Conservation (phyloP, 2,797 vertebrate species). For the Bucorvus abyssinicus region DNA sequence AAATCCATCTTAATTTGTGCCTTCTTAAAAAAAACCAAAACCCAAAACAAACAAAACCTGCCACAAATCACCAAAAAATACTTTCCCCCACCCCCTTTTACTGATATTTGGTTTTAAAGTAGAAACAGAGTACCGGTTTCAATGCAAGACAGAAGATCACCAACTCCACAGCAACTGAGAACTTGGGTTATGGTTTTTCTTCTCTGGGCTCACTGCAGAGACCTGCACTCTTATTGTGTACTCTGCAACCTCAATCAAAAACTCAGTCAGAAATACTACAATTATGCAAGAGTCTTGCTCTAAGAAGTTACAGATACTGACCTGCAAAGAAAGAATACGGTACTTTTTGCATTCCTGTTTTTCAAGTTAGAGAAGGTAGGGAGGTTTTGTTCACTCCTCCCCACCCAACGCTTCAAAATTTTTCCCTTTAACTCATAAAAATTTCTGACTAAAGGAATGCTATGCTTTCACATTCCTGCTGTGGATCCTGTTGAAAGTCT, state of each 20-base stretch:
- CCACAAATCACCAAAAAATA: not conserved
- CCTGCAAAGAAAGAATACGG: not conserved
- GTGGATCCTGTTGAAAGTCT: not conserved
- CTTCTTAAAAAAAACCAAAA: not conserved
- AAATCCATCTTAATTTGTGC: not conserved
- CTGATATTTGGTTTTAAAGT: not conserved
- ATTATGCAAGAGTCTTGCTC: not conserved
- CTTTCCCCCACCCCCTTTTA: no score
- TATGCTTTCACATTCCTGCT: not conserved
- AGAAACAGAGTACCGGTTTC: not conserved
- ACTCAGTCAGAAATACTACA: not conserved
- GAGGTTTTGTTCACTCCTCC: not conserved
- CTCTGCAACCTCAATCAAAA: not conserved
- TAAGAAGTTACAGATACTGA: not conserved
- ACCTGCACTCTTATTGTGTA: fast-evolving
- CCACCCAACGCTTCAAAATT: not conserved
- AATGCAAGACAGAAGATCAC: not conserved
- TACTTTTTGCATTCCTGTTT: not conserved
- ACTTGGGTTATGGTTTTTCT: not conserved
- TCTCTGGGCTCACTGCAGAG: not conserved
- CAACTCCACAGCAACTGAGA: not conserved
- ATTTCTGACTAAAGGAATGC: not conserved
- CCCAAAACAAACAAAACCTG: not conserved
- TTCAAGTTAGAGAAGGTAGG: not conserved
- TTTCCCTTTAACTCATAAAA: not conserved